phyloP scores from a whole-genome alignment of 2,888 invertebrate species.

The Aphidius colemani region DNA sequence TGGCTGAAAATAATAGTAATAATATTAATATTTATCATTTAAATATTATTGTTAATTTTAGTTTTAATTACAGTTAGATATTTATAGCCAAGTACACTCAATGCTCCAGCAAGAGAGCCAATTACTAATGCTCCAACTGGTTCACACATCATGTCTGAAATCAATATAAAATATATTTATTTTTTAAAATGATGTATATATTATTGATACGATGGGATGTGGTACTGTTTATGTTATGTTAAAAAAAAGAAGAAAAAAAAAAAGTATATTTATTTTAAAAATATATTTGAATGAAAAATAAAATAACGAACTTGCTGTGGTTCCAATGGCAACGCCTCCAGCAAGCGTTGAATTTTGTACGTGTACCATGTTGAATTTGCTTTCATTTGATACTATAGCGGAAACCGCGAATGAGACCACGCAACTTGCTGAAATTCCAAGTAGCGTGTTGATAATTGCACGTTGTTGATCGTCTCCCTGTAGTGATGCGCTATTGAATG shows the following conservation, averaged over 20 bases:
- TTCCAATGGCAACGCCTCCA: conserved; percentile 90
- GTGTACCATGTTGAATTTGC: conserved; percentile 89
- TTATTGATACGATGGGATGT: not conserved
- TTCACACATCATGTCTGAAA: conserved; percentile 69
- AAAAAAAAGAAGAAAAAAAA: no score
- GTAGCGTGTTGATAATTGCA: conserved; percentile 91
- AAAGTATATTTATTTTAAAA: not conserved
- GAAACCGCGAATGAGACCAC: conserved; percentile 86
- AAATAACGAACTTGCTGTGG: conserved; percentile 65
- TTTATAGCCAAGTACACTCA: conserved; percentile 83
- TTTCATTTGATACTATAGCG: conserved; percentile 72
- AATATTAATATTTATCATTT: conserved; percentile 12
- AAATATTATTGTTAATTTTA: not conserved
- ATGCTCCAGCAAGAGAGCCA: conserved; percentile 75
- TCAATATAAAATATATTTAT: conserved; percentile 9
- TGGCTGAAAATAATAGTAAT: conserved; percentile 62
- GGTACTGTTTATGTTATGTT: no score
- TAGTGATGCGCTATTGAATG: conserved; percentile 87
- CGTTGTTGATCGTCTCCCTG: conserved; percentile 74
- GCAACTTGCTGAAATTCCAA: conserved; percentile 81
- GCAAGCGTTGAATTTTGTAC: conserved; percentile 93
- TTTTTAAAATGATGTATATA: no score
- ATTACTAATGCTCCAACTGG: conserved; percentile 83
- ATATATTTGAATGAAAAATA: not conserved
- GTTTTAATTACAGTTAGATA: conserved; percentile 71